phyloP scores from a whole-genome alignment of 2,113 vertebrate species.

The Oreochromis tanganicae region DNA sequence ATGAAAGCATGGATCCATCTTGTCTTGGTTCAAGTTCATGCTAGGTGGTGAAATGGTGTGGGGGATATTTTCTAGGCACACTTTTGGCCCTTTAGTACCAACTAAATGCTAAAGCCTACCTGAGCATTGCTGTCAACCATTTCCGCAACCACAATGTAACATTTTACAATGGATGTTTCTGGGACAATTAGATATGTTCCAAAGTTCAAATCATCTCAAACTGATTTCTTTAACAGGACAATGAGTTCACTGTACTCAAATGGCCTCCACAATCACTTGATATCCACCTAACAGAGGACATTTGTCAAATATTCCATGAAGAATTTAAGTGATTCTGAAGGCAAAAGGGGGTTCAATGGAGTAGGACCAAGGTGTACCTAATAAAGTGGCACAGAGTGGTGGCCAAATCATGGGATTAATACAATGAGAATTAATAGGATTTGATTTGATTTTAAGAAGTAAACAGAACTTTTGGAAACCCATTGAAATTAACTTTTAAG shows the following conservation, averaged over 20 bases:
- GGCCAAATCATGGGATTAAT: background rate
- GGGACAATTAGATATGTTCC: background rate
- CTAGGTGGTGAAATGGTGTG: background rate
- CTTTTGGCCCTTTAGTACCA: background rate
- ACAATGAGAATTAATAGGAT: background rate
- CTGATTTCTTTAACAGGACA: background rate
- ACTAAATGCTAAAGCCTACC: background rate
- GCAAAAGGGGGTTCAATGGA: background rate
- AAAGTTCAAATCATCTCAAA: background rate
- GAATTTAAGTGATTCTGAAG: background rate
- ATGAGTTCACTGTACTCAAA: background rate
- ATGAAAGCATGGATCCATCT: too few species aligned
- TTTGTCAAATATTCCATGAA: background rate
- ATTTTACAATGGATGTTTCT: background rate
- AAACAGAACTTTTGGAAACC: background rate
- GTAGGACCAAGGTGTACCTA: background rate
- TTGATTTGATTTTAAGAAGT: background rate
- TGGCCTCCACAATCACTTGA: background rate
- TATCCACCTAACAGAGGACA: background rate
- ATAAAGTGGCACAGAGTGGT: background rate
- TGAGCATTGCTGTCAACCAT: background rate
- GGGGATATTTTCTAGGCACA: background rate
- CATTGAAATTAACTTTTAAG: background rate
- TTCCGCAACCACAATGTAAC: background rate
- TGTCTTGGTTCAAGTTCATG: too few species aligned